Evolutionary conservation across 2,113 vertebrate species (phyloP).

Genomic region (Dicaeum eximium): DNA sequence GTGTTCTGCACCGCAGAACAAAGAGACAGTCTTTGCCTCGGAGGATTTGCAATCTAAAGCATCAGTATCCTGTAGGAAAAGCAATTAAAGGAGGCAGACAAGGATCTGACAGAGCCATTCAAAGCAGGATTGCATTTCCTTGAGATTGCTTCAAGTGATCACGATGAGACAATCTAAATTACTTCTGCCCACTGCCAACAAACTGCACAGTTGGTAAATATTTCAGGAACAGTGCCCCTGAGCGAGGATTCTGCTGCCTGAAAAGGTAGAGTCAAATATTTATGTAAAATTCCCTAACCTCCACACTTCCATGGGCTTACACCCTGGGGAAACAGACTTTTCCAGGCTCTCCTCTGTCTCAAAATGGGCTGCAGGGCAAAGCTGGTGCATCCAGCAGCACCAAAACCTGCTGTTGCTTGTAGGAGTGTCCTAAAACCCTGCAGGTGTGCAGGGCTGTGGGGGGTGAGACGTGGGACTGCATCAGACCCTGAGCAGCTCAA

Average conservation of each 20-base stretch:
- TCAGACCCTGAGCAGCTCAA: not conserved
- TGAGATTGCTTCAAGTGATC: conserved; percentile 1
- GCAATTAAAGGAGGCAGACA: conserved; percentile 44
- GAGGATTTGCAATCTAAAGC: conserved; percentile 6
- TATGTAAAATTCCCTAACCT: not conserved
- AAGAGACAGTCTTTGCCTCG: not conserved
- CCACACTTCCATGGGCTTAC: not conserved
- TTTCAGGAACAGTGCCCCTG: not conserved
- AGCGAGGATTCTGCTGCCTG: not conserved
- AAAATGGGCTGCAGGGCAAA: not conserved
- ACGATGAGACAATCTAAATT: not conserved
- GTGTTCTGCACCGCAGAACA: conserved; percentile 12
- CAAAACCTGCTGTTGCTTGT: not conserved
- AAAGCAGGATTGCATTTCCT: not conserved
- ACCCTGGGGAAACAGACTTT: not conserved
- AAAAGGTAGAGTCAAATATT: not conserved
- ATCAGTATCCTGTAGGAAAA: conserved; percentile 39
- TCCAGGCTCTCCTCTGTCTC: not conserved
- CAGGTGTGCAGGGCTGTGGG: not conserved
- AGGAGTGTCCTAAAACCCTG: not conserved
- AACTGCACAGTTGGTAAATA: not conserved
- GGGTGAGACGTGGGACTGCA: fast-evolving
- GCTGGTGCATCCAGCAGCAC: not conserved
- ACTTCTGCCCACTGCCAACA: not conserved
- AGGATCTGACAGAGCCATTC: conserved; percentile 25